Conservation (phyloP, 2,797 vertebrate species). For the Pogoniulus pusillus region DNA sequence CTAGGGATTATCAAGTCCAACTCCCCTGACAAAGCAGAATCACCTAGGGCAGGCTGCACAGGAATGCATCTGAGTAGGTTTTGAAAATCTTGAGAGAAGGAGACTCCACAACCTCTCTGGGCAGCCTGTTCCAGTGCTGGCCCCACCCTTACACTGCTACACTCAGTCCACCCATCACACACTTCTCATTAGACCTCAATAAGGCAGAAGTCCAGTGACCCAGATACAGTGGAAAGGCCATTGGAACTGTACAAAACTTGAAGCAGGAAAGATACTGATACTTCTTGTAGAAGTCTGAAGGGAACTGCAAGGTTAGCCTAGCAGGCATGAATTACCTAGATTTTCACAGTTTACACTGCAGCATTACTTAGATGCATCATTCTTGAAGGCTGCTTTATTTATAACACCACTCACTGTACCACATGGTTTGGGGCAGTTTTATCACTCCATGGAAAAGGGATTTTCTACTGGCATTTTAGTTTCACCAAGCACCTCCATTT, state of each 20-base stretch:
- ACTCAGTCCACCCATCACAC: neutral
- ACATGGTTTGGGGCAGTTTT: neutral
- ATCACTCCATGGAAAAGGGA: neutral
- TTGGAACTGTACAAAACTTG: neutral
- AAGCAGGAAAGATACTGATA: neutral
- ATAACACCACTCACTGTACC: neutral
- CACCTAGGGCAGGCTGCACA: too few relatives aligned
- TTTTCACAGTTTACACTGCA: neutral
- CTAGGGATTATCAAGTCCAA: too few relatives aligned
- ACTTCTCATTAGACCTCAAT: neutral
- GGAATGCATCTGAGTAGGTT: too few relatives aligned
- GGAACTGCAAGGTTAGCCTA: neutral
- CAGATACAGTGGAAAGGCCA: fast-evolving
- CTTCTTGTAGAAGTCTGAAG: neutral
- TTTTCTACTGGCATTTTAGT: neutral
- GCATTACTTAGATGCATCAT: neutral
- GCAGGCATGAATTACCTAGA: fast-evolving
- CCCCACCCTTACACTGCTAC: too few relatives aligned
- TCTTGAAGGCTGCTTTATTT: neutral
- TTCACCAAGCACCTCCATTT: neutral
- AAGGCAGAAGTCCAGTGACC: neutral
- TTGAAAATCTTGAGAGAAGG: too few relatives aligned
- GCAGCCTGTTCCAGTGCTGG: too few relatives aligned
- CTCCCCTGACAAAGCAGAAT: too few relatives aligned
- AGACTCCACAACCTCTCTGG: too few relatives aligned